These are phyloP conservation scores for Patagioenas fasciata DNA, from an alignment of 2,113 vertebrate species.

Conservation along the genomic window DNA sequence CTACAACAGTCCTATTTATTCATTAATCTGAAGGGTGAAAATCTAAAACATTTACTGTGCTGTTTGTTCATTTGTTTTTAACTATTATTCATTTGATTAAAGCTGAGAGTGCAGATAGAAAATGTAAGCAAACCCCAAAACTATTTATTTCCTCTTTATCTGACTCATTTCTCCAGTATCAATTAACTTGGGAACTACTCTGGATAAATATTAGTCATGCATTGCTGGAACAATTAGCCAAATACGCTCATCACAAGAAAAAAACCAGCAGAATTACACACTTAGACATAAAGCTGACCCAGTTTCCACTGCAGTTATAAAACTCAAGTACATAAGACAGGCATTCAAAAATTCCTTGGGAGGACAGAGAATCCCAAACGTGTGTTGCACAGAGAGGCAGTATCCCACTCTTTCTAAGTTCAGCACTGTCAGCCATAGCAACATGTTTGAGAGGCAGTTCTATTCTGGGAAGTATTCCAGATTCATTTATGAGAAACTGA, in stretches of 20 bases:
- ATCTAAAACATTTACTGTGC: neutral
- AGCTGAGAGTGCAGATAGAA: neutral
- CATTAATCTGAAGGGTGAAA: neutral
- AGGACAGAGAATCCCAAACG: neutral
- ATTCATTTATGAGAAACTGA: constrained; percentile 30
- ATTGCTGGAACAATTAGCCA: neutral
- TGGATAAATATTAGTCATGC: neutral
- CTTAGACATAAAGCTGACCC: neutral
- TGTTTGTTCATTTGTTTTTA: neutral
- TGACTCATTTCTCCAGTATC: neutral
- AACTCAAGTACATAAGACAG: neutral
- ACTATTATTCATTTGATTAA: neutral
- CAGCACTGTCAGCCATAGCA: neutral
- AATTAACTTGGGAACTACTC: neutral
- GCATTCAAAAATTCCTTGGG: neutral
- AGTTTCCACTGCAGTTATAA: neutral
- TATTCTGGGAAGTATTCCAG: constrained; percentile 33
- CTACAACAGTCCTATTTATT: neutral
- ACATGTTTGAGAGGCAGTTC: neutral
- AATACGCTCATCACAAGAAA: neutral
- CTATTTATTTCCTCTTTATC: neutral
- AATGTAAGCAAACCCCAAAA: neutral
- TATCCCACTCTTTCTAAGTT: neutral
- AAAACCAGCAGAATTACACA: neutral
- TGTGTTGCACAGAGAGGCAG: neutral